Conservation (phyloP, 1,140 invertebrate species). For the Spodoptera frugiperda region DNA sequence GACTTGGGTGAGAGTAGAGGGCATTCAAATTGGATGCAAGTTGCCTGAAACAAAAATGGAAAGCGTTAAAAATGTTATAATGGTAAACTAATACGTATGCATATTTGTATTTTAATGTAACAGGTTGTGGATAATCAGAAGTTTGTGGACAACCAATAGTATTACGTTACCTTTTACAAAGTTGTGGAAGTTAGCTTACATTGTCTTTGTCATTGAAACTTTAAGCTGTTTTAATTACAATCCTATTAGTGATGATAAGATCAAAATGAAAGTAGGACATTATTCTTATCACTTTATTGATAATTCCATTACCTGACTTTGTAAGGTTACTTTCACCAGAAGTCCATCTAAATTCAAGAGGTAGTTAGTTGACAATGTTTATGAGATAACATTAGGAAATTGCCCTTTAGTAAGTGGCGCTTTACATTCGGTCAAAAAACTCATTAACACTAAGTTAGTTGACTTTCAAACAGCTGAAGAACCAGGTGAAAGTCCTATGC, state of each 20-base stretch:
- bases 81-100: no score
- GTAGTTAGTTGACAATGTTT: constrained; percentile 27
- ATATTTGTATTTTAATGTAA: background rate
- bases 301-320: background rate
- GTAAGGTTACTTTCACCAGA: background rate
- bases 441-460: constrained; percentile 41
- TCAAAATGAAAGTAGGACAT: no score
- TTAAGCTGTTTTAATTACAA: no score
- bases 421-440: constrained; percentile 31
- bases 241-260: no score
- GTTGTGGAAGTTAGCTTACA: no score
- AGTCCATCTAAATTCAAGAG: constrained; percentile 27
- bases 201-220: background rate
- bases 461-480: constrained; percentile 57
- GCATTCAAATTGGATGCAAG: no score
- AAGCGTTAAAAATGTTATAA: no score
- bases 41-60: no score
- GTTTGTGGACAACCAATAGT: no score
- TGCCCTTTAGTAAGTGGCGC: constrained; percentile 29
- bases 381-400: constrained; percentile 29
- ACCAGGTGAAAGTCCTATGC: constrained; percentile 71
- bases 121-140: background rate
- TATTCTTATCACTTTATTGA: background rate
- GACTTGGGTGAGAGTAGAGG: no score
- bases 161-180: no score